A percentile compares a stretch with the other conserved stretches of the same genome.
Conservation (phyloP, 2,888 invertebrate genomes). For the Hyposoter dolosus region DNA sequence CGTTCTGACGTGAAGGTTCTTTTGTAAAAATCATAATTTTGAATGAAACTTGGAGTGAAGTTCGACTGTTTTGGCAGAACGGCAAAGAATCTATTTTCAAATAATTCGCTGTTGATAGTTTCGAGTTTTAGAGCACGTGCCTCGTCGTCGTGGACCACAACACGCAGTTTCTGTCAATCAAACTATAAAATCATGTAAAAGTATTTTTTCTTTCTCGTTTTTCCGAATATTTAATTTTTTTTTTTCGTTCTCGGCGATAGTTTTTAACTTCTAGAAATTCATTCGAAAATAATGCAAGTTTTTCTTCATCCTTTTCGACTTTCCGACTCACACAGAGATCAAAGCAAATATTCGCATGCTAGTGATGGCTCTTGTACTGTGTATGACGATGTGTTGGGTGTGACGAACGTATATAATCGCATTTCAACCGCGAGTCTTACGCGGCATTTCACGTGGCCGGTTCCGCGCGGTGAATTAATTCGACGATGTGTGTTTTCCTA, state of each 20-base stretch:
- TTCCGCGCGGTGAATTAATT: constrained; percentile 54
- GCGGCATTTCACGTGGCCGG: constrained; percentile 63
- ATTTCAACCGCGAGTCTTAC: constrained; percentile 41
- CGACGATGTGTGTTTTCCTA: constrained; percentile 24
- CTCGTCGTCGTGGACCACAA: not conserved
- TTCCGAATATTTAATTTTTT: not conserved
- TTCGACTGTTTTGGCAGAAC: not conserved
- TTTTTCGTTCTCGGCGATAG: not conserved
- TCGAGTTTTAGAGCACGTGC: constrained; percentile 5
- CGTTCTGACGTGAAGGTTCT: not conserved
- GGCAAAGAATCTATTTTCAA: constrained; percentile 23
- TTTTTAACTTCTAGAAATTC: not conserved
- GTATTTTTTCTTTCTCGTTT: not conserved
- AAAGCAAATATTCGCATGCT: not conserved
- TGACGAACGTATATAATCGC: constrained; percentile 58
- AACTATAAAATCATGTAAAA: not conserved
- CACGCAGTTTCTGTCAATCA: constrained; percentile 1
- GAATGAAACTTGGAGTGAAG: not conserved
- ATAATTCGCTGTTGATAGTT: constrained; percentile 21
- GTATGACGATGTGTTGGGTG: constrained; percentile 28
- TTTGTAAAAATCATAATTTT: not conserved
- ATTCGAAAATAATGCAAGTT: not conserved
- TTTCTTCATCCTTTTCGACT: not conserved
- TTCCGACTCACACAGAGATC: not conserved
- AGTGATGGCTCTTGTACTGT: not conserved